Evolutionary conservation across 2,797 vertebrate genomes (phyloP), one percentile per base, ranked within the genome.

Genomic region (Nothura maculosa): DNA sequence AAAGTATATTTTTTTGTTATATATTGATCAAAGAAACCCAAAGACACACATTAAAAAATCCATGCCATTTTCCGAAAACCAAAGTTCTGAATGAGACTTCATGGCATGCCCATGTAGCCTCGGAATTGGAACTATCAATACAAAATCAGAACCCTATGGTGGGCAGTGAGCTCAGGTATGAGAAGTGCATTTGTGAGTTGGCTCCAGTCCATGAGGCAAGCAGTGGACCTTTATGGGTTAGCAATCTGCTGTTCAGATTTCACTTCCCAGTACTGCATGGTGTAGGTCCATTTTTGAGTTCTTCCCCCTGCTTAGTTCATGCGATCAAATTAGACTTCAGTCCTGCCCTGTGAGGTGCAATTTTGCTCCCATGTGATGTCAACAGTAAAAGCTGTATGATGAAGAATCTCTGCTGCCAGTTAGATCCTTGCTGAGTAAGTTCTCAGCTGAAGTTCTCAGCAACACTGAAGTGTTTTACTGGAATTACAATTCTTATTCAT

Each of bases 201-300:
- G 74, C 12, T 7, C 40, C 8, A 20, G 21, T 17, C 34, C 8
- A 0, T 18, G 54, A 85, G 24, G 47, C 70, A 82, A 67, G 36
- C 21, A 75, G 7, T 43, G 28, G 22, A n/a, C 17, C 43, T 48
- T 28, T 61, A 61, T 61, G 17, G 8, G 18, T 81, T 58, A 63
- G 27, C 43, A 72, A 1, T 63, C 66, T 77, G 30, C 70, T 87
- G 12, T 77, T 30, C n/a, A 58, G 32, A 45, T 32, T 62, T 93
- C 42, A 38, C 16, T 40, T 50, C 34, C 22, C 21, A 68, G 0
- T 5, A 1, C 47, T 45, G 19, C 4, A 1, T 7, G 11, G 58
- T 24, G 12, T 48, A 69, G 50, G 14, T 17, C 6, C 7, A 20
- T 55, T 55, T 13, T 68, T 32, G 27, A 45, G 11, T 27, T 75